A percentile compares a stretch with the other conserved stretches of the same genome.
Conservation (phyloP, 2,797 vertebrate species). For the Balearica regulorum region DNA sequence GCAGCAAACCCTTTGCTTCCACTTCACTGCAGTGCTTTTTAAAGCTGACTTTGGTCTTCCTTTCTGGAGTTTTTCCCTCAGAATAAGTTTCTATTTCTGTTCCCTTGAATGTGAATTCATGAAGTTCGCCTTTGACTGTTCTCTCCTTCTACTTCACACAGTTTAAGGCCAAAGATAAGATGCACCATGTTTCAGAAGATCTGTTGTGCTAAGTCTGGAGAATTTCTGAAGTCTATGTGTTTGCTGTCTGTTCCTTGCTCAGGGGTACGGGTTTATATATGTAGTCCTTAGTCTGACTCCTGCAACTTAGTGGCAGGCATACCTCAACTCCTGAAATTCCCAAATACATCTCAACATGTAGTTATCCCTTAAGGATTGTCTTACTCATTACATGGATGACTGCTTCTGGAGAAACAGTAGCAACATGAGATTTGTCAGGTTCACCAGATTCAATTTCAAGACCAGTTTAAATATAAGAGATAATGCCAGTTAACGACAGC, state of each 20-base stretch:
- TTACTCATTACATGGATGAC: neutral
- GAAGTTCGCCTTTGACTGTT: neutral
- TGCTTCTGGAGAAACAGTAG: neutral
- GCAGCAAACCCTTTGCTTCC: neutral
- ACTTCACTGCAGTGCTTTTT: neutral
- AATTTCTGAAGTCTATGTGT: neutral
- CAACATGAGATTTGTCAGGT: neutral
- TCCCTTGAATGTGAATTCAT: slow-evolving; percentile 19
- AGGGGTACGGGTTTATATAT: neutral
- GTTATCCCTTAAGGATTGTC: neutral
- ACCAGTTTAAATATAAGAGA: neutral
- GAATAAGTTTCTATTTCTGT: neutral
- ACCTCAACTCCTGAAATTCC: neutral
- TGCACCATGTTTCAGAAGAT: neutral
- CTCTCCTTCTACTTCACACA: neutral
- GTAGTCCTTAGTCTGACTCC: neutral
- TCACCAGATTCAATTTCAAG: neutral
- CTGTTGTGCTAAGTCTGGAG: neutral
- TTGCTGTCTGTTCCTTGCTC: slow-evolving; percentile 7
- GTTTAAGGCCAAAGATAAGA: slow-evolving; percentile 36
- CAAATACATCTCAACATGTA: neutral
- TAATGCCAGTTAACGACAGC: neutral
- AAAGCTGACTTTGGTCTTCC: neutral
- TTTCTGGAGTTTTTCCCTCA: neutral
- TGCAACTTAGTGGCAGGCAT: neutral